A percentile compares a stretch with the other conserved stretches of the same genome.
Evolutionary conservation across 2,888 invertebrate species (phyloP).

Genomic region (Lissocephala sabroskyi): DNA sequence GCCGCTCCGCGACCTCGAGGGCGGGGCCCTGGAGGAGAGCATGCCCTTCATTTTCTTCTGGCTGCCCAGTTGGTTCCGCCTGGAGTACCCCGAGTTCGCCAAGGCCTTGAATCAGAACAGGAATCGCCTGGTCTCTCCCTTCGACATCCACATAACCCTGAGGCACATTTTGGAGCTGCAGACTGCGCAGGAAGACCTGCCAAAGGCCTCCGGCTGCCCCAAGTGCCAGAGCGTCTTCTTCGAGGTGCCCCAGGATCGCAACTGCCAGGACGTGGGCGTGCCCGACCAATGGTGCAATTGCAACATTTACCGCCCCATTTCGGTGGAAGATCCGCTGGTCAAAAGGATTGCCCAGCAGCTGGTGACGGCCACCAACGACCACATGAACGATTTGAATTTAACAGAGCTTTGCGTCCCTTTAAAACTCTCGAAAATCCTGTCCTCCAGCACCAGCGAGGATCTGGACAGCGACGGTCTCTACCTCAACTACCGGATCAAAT

Average conservation of each 20-base stretch:
- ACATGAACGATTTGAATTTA: conserved; percentile 39
- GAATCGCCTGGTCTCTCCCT: conserved; percentile 74
- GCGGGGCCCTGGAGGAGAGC: conserved; percentile 85
- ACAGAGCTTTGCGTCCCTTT: conserved; percentile 35
- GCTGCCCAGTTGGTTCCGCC: conserved; percentile 78
- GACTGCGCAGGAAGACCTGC: conserved; percentile 15
- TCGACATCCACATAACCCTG: conserved; percentile 37
- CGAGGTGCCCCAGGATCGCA: conserved; percentile 76
- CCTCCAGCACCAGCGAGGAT: conserved; percentile 12
- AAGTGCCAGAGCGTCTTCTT: conserved; percentile 79
- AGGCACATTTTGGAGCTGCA: conserved; percentile 33
- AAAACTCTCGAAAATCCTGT: conserved; percentile 21
- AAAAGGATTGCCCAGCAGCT: conserved; percentile 24
- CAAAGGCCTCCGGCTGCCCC: conserved; percentile 74
- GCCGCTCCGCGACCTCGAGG: conserved; percentile 76
- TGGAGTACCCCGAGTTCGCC: conserved; percentile 74
- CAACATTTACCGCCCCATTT: conserved; percentile 72
- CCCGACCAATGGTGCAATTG: conserved; percentile 85
- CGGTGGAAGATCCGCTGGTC: conserved; percentile 6
- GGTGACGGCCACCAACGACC: conserved; percentile 48
- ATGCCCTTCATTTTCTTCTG: conserved; percentile 82
- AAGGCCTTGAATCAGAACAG: conserved; percentile 76
- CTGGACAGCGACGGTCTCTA: neutral
- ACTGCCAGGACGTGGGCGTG: conserved; percentile 80
- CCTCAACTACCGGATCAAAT: conserved; percentile 11